phyloP scores from a whole-genome alignment of 2,113 vertebrate genomes.

The Cranoglanis bouderius region DNA sequence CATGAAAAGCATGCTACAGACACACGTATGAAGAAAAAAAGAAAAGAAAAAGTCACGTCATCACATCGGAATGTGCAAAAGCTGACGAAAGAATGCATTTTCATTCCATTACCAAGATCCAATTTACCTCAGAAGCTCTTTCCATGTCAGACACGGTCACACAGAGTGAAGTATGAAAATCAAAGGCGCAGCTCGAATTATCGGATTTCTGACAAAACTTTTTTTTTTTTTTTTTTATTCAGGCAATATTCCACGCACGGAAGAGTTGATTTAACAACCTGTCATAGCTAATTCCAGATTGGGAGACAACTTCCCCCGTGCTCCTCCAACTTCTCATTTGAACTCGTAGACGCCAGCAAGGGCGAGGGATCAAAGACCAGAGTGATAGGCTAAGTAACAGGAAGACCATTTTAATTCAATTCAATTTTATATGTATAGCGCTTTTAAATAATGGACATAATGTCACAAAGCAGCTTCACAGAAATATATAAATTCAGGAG shows the following conservation, averaged over 20 bases:
- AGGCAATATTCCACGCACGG: conserved; percentile 39
- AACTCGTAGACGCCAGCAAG: not conserved
- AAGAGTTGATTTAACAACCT: conserved; percentile 48
- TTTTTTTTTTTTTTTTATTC: not conserved
- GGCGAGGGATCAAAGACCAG: not conserved
- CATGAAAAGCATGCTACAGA: not conserved
- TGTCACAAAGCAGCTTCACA: too few species aligned
- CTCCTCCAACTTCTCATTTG: not conserved
- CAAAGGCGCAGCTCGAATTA: not conserved
- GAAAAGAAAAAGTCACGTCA: not conserved
- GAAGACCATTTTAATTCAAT: not conserved
- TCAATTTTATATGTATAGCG: too few species aligned
- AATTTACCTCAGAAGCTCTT: not conserved
- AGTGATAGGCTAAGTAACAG: not conserved
- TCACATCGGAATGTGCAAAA: not conserved
- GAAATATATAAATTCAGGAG: too few species aligned
- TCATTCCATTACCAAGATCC: not conserved
- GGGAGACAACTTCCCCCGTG: not conserved
- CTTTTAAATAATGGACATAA: too few species aligned
- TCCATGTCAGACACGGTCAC: conserved; percentile 12
- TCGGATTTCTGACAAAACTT: conserved; percentile 29
- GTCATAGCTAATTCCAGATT: conserved; percentile 36
- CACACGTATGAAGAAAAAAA: not conserved
- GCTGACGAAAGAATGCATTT: not conserved
- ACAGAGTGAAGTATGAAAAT: conserved; percentile 19